Evolutionary conservation across 2,888 invertebrate genomes (phyloP), one percentile per base, ranked within the genome.

Genomic region (Cataglyphis altisquamis): DNA sequence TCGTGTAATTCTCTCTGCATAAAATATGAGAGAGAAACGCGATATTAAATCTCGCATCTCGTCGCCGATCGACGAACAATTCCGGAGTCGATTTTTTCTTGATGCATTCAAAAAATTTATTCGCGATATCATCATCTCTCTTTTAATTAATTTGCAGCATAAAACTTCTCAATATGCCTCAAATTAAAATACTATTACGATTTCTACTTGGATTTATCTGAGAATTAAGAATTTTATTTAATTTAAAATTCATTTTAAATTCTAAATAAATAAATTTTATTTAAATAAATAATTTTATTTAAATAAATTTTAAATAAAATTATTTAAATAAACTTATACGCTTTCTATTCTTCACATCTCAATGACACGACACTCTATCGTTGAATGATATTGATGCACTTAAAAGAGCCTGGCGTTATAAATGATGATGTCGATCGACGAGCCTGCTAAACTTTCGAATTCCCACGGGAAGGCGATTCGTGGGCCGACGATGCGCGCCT

Each of bases 391-490:
- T 25, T 55, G 18, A 8, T 32, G 12, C 18, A 48, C 48, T 48
- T 18, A 45, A 45, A 45, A 45, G 45, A 18, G 15, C 15, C 15
- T 45, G 15, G 45, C 15, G 15, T 48, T 48, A 48, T 6, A 48
- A 48, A 48, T 5, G 9, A 48, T 45, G 39, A 21, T 73, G 57
- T 62, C 32, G 66, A 74, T 60, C 25, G 60, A 41, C 48, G 29
- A 66, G n/a, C 74, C 66, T 70, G 39, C 84, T 60, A 78, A 64
- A 66, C 48, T 29, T 55, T 67, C 9, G 48, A 67, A 84, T 77
- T 85, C 80, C 36, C 63, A 62, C 55, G 73, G 10, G 67, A 29
- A 12, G 18, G 32, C 12, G 15, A 29, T 41, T 57, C 12, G 55
- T 25, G 36, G 68, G 0, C n/a, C 81, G 60, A 67, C 41, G 52